These are phyloP conservation scores for Drosophila pseudotalamancana DNA, from an alignment of 2,888 invertebrate species.

Conservation along the genomic window DNA sequence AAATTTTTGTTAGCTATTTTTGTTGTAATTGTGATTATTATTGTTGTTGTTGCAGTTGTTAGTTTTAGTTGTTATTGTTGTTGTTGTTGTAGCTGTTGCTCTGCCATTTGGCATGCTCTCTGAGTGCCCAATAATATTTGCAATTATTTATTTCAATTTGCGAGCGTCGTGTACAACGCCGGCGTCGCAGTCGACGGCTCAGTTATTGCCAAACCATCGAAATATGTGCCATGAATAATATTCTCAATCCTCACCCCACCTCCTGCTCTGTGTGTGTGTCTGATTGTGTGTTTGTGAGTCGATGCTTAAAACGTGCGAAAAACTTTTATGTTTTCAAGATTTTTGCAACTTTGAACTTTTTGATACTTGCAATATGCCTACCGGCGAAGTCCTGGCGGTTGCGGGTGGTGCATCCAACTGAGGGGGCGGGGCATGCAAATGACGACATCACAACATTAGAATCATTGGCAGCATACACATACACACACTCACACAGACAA, in stretches of 20 bases:
- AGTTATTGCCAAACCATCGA: conserved; percentile 63
- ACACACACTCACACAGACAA: conserved; percentile 62
- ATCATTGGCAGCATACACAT: conserved; percentile 27
- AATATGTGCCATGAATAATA: conserved; percentile 71
- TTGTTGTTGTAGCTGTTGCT: conserved; percentile 5
- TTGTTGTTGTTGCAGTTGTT: conserved; percentile 3
- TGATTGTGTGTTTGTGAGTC: conserved; percentile 3
- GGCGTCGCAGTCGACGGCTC: conserved; percentile 31
- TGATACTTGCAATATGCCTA: conserved; percentile 29
- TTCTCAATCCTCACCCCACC: conserved; percentile 6
- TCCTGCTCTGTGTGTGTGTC: background rate
- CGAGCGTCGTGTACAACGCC: conserved; percentile 41
- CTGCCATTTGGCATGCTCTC: conserved; percentile 67
- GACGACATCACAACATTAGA: conserved; percentile 52
- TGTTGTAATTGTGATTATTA: conserved; percentile 16
- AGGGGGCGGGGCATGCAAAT: conserved; percentile 28
- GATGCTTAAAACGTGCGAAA: conserved; percentile 68
- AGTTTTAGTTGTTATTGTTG: conserved; percentile 28
- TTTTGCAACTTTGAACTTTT: conserved; percentile 77
- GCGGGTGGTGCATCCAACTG: background rate
- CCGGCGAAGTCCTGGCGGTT: background rate
- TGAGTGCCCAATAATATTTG: conserved; percentile 78
- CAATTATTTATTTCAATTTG: conserved; percentile 74
- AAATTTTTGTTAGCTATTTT: conserved; percentile 52
- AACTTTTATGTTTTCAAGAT: conserved; percentile 69